These are phyloP conservation scores for Caenorhabditis inopinata DNA, from an alignment of 1,140 invertebrate species.

Conservation along the genomic window DNA sequence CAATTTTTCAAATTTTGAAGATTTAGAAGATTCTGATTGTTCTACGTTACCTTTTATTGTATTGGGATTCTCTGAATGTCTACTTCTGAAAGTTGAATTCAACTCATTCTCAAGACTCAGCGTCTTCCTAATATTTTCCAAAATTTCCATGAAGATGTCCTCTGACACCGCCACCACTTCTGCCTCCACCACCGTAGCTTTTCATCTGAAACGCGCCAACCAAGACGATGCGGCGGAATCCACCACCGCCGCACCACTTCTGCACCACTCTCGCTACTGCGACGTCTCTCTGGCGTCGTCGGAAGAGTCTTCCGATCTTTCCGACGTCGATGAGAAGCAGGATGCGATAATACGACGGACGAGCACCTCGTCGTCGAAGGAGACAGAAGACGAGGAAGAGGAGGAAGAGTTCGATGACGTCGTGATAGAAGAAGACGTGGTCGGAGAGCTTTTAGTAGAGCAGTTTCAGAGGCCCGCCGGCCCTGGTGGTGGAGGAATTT, in stretches of 20 bases:
- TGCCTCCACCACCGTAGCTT: background rate
- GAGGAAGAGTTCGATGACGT: constrained; percentile 30
- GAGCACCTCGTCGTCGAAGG: background rate
- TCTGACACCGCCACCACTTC: constrained; percentile 7
- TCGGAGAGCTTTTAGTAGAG: background rate
- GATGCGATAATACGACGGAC: background rate
- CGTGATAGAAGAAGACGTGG: background rate
- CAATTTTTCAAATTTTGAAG: too few species aligned
- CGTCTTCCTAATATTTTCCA: background rate
- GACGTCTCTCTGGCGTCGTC: background rate
- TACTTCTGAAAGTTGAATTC: too few species aligned
- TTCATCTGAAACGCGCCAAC: background rate
- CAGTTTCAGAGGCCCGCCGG: too few species aligned
- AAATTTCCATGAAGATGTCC: background rate
- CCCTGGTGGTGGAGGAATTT: background rate
- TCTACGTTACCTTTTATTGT: too few species aligned
- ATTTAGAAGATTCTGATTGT: too few species aligned
- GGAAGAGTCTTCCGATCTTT: constrained; percentile 22
- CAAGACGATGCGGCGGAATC: background rate
- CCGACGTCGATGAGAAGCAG: constrained; percentile 14
- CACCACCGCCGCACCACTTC: background rate
- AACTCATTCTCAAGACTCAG: too few species aligned
- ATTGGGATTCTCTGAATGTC: too few species aligned
- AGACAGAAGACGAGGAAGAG: background rate
- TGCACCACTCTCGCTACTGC: background rate